Percentiles rank a stretch among this genome's conserved stretches.
Evolutionary conservation across 2,888 invertebrate genomes (phyloP).

Genomic region (Beris chalybata): DNA sequence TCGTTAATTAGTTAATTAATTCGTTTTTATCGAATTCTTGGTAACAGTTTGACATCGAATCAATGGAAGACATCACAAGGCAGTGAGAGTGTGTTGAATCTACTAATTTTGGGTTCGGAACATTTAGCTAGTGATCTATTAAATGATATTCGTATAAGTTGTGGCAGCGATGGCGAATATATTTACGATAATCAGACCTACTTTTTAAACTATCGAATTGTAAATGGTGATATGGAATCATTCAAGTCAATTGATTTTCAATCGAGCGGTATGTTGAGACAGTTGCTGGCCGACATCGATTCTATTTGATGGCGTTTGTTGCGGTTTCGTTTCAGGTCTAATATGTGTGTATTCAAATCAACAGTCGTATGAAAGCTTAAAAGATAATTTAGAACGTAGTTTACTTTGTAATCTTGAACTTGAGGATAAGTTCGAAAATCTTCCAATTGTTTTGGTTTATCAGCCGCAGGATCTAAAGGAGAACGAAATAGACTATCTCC

Average conservation of each 20-base stretch:
- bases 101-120: constrained; percentile 85
- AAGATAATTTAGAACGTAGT: constrained; percentile 88
- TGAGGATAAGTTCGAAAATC: constrained; percentile 84
- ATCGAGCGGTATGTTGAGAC: constrained; percentile 72
- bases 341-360: constrained; percentile 90
- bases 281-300: constrained; percentile 44
- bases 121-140: constrained; percentile 86
- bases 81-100: constrained; percentile 65
- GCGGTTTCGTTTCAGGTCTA: constrained; percentile 60
- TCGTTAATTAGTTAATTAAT: constrained; percentile 5
- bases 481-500: constrained; percentile 79
- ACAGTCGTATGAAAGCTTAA: constrained; percentile 88
- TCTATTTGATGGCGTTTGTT: neutral
- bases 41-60: constrained; percentile 44
- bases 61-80: constrained; percentile 46
- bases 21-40: neutral
- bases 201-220: constrained; percentile 80
- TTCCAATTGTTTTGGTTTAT: constrained; percentile 89
- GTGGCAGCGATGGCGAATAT: constrained; percentile 82
- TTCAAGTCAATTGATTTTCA: constrained; percentile 83
- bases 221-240: constrained; percentile 86
- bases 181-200: constrained; percentile 77
- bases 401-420: constrained; percentile 85
- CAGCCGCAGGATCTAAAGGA: constrained; percentile 82
- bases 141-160: constrained; percentile 81